These are phyloP conservation scores for Eretmodus cyanostictus DNA, from an alignment of 2,113 vertebrate genomes.

Conservation along the genomic window DNA sequence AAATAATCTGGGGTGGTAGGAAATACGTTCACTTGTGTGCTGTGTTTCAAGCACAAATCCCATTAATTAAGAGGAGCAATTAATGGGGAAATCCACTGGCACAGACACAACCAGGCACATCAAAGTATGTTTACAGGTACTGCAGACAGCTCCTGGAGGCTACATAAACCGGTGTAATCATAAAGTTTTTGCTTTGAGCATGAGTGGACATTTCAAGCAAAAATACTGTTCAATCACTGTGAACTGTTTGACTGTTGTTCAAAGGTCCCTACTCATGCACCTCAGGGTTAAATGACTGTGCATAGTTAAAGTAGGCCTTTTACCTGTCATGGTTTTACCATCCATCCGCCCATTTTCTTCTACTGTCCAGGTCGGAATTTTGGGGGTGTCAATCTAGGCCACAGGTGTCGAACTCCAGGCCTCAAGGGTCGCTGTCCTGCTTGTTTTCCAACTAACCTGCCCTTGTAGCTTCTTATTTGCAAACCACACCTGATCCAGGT, in stretches of 20 bases:
- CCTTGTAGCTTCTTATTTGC: background rate
- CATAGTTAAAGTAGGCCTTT: background rate
- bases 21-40: background rate
- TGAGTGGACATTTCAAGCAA: background rate
- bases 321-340: background rate
- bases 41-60: background rate
- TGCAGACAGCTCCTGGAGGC: background rate
- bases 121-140: background rate
- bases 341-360: background rate
- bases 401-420: background rate
- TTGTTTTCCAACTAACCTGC: background rate
- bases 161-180: background rate
- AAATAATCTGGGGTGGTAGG: background rate
- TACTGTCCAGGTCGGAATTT: background rate
- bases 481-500: background rate
- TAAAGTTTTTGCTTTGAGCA: background rate
- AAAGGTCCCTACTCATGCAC: background rate
- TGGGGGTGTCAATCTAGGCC: background rate
- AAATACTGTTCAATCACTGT: background rate
- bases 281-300: background rate
- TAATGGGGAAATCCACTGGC: background rate
- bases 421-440: background rate
- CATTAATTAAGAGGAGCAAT: background rate
- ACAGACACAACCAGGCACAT: background rate
- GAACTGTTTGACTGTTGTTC: background rate